Percentiles rank a stretch among this genome's conserved stretches.
Conservation (phyloP, 1,140 invertebrate species). For the Magallana gigas region DNA sequence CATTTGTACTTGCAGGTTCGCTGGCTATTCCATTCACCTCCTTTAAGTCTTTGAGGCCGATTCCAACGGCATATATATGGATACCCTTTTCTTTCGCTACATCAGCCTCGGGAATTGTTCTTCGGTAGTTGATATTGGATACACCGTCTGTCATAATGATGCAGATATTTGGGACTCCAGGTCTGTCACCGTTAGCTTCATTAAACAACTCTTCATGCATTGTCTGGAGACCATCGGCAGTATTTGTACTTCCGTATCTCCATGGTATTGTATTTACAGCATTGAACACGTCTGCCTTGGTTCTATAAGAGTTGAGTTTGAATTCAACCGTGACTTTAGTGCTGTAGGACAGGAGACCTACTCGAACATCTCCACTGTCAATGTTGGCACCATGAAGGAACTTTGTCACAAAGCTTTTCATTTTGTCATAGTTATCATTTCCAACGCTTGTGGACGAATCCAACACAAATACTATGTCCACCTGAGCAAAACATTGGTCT, state of each 20-base stretch:
- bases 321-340: slow-evolving; percentile 66
- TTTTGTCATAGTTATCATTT: slow-evolving; percentile 63
- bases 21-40: slow-evolving; percentile 71
- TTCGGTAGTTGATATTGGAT: slow-evolving; percentile 70
- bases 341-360: slow-evolving; percentile 65
- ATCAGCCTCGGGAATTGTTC: slow-evolving; percentile 64
- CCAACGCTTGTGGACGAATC: slow-evolving; percentile 69
- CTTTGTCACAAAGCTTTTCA: slow-evolving; percentile 63
- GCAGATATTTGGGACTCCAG: slow-evolving; percentile 66
- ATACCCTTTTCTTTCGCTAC: slow-evolving; percentile 59
- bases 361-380: slow-evolving; percentile 64
- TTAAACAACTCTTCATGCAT: slow-evolving; percentile 70
- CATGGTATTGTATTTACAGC: slow-evolving; percentile 70
- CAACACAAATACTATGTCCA: slow-evolving; percentile 72
- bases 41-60: slow-evolving; percentile 63
- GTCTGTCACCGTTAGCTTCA: slow-evolving; percentile 68
- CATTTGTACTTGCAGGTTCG: slow-evolving; percentile 62
- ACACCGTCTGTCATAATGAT: slow-evolving; percentile 75
- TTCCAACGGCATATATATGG: slow-evolving; percentile 70
- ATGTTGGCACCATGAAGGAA: slow-evolving; percentile 65
- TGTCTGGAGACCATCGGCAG: slow-evolving; percentile 68
- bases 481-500: slow-evolving; percentile 43
- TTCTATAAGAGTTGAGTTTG: slow-evolving; percentile 61
- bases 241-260: slow-evolving; percentile 74
- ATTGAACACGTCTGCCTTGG: slow-evolving; percentile 58